Evolutionary conservation across 2,797 vertebrate species (phyloP).

Genomic region (Lerista edwardsae): DNA sequence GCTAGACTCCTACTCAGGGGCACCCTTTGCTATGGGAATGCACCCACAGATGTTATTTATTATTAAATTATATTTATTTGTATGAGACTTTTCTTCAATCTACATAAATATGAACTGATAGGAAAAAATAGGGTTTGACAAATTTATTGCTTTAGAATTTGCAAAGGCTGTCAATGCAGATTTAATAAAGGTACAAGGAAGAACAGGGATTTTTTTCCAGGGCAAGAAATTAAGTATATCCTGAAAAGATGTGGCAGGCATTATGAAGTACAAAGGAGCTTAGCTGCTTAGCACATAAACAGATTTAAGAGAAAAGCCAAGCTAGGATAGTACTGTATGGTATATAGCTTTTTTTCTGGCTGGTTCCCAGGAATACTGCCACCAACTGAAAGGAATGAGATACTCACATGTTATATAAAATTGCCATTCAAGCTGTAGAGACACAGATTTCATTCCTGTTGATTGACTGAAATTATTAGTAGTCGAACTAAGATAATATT

Average conservation of each 20-base stretch:
- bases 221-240: neutral
- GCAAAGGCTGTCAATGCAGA: neutral
- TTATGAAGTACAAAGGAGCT: neutral
- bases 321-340: too few relatives aligned
- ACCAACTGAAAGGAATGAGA: conserved; percentile 25
- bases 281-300: neutral
- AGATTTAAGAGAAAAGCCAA: too few relatives aligned
- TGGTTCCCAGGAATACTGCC: neutral
- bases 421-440: too few relatives aligned
- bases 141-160: neutral
- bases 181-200: neutral
- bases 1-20: neutral
- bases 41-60: neutral
- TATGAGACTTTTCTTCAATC: neutral
- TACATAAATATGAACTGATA: neutral
- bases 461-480: neutral
- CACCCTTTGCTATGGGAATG: neutral
- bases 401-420: neutral
- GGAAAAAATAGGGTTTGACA: neutral
- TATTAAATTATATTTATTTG: neutral
- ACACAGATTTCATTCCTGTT: neutral
- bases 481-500: too few relatives aligned
- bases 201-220: neutral
- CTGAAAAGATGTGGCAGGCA: neutral
- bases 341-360: accelerated